A percentile compares a stretch with the other conserved stretches of the same genome.
These are phyloP conservation scores for Oryzias javanicus DNA, from an alignment of 2,113 vertebrate species.

Conservation along the genomic window DNA sequence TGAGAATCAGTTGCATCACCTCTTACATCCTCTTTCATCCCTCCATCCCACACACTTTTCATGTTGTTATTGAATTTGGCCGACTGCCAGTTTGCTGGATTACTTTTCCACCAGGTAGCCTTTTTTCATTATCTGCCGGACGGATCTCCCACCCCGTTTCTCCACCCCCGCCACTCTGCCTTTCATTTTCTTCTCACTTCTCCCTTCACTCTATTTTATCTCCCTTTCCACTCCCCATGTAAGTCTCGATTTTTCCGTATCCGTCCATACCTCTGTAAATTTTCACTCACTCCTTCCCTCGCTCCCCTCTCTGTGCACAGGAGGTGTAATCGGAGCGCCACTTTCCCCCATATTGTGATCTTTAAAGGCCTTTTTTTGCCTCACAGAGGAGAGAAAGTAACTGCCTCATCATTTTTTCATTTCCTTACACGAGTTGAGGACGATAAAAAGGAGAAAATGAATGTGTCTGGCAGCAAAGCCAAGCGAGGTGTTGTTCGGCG, in stretches of 20 bases:
- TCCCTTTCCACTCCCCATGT: constrained; percentile 18
- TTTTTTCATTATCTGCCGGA: constrained; percentile 67
- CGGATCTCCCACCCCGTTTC: constrained; percentile 55
- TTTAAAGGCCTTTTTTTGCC: constrained; percentile 66
- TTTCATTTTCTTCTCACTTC: constrained; percentile 54
- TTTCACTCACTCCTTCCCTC: constrained; percentile 17
- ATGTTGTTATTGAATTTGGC: constrained; percentile 73
- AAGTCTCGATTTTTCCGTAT: constrained; percentile 16
- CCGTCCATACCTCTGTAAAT: constrained; percentile 16
- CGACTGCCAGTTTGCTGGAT: constrained; percentile 68
- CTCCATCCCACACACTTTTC: constrained; percentile 63
- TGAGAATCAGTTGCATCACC: constrained; percentile 75
- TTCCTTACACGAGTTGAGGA: constrained; percentile 68
- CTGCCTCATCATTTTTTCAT: constrained; percentile 73
- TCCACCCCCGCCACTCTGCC: constrained; percentile 41
- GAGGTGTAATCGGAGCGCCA: constrained; percentile 67
- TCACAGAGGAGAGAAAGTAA: constrained; percentile 61
- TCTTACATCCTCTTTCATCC: constrained; percentile 59
- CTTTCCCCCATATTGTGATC: constrained; percentile 71
- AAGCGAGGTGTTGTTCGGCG: constrained; percentile 54
- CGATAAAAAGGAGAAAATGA: constrained; percentile 69
- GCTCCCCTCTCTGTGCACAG: constrained; percentile 46
- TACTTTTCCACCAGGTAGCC: constrained; percentile 67
- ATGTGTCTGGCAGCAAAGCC: constrained; percentile 58
- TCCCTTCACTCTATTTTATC: constrained; percentile 29